Base-by-base conservation (phyloP, 2,797 vertebrate species). In the Peromyscus eremicus region DNA sequence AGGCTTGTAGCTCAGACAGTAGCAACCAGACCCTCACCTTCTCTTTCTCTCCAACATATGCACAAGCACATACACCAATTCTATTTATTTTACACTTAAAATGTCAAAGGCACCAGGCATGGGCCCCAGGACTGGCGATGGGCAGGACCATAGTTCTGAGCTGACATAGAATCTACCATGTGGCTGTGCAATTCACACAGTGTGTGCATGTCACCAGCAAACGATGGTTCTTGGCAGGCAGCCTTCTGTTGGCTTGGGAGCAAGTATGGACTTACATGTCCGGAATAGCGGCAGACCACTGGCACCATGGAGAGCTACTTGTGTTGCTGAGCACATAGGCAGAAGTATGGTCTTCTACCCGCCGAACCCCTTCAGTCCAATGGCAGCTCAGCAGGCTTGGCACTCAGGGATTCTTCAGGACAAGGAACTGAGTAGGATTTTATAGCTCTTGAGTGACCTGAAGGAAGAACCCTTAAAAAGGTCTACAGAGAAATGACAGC, bases 161-260 rank as follows among this genome's bases (percentile, higher is more conserved):
- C 62, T 11, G 40, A 92, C 37, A 82, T 83, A 77, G 68, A 96
- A 52, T 91, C 82, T 83, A 88, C 92, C 82, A 27, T 1, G 83
- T 80, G 97, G 90, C 97, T 93, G 43, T 89, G 97, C 92, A 92
- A 98, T 91, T 94, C 95, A 91, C 97, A 97, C 95, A 92, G 96
- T 6, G 27, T 64, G 94, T 37, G 77, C 62, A 32, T 5, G 62
- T 97, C 97, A 95, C 97, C 95, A 95, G 97, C 97, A 83, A 57
- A 66, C 7, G 34, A 85, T 0, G 14, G 81, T 84, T 89, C 98
- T 97, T 98, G 97, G 96, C 89, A 0, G 92, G 91, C 96, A 98
- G 95, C 97, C 96, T 97, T 95, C 96, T 95, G 84, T 95, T 57
- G 97, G 93, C 89, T 90, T 46, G 85, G 87, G 66, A 91, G 96